Conservation (phyloP, 2,113 vertebrate species). For the Leucoraja erinaceus region DNA sequence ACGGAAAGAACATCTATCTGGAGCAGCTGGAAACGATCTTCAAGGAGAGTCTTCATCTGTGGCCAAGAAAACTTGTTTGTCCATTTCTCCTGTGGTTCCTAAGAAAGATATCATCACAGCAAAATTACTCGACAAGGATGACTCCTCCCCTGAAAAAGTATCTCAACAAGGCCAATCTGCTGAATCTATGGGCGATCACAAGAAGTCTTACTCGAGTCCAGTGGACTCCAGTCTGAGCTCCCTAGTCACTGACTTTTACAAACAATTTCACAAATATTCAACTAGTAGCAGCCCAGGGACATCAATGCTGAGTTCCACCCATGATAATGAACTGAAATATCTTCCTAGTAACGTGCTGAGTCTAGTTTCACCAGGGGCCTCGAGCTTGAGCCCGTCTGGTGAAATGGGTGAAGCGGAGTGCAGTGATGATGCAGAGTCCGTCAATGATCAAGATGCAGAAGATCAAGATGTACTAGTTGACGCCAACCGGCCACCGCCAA, state of each 20-base stretch:
- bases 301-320: constrained; percentile 60
- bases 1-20: constrained; percentile 58
- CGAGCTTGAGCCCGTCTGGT: constrained; percentile 58
- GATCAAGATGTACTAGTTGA: constrained; percentile 70
- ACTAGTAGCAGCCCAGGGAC: constrained; percentile 57
- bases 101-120: constrained; percentile 60
- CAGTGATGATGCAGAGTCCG: constrained; percentile 76
- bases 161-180: constrained; percentile 58
- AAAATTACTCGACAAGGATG: constrained; percentile 51
- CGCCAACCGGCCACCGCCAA: constrained; percentile 53
- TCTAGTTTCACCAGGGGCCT: constrained; percentile 59
- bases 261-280: constrained; percentile 79
- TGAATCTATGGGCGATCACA: constrained; percentile 64
- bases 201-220: constrained; percentile 73
- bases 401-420: constrained; percentile 78
- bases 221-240: constrained; percentile 69
- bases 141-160: constrained; percentile 58
- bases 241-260: constrained; percentile 88
- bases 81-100: constrained; percentile 50
- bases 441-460: constrained; percentile 68
- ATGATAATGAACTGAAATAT: constrained; percentile 57
- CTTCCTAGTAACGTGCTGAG: constrained; percentile 60
- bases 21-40: constrained; percentile 62
- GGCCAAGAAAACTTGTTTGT: constrained; percentile 56
- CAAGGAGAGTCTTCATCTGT: constrained; percentile 55